Base-by-base conservation (phyloP, 2,113 vertebrate genomes). In the Phalacrocorax aristotelis region DNA sequence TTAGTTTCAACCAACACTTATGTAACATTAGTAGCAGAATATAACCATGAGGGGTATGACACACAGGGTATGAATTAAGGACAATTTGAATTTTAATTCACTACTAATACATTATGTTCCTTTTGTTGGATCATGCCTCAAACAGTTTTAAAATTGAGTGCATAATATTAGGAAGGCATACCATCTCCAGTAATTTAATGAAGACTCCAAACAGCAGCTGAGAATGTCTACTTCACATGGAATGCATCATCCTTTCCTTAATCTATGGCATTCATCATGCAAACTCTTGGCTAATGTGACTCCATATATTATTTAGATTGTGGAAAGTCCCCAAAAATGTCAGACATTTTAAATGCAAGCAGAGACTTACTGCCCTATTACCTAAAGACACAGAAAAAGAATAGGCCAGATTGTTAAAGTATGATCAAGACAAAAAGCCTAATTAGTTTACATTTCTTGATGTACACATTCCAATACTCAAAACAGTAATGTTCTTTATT, bases 21-120 rank as follows among this genome's bases (percentile, higher is more conserved):
- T 12, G 54, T 88, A 95, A 89, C 52, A 81, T 66, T 75, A 95
- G 65, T 51, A 91, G 64, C 27, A 80, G 62, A 93, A 94, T 49
- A 90, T 85, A 89, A 93, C 64, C 34, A 75, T 17, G 66, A 94
- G 74, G 72, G 60, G 38, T 89, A 92, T 89, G 85, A 92, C 85
- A 93, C 79, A 95, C 2, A 83, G 80, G 34, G 55, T 66, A 32
- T 75, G 83, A 94, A 92, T 94, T 89, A 94, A 89, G 48, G 80
- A 74, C 70, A 93, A 92, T 89, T 64, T 92, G 69, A 87, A 96
- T 95, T 92, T 95, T 83, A 90, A 97, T 90, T 78, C 84, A 55
- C 60, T 60, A 86, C 54, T 94, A 89, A 93, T 93, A 78, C 25
- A 82, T 76, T 94, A 61, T 57, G 57, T 84, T 95, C 90, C 69